Evolutionary conservation across 2,888 invertebrate genomes (phyloP), one percentile per base, ranked within the genome.

Genomic region (Thereva unica): DNA sequence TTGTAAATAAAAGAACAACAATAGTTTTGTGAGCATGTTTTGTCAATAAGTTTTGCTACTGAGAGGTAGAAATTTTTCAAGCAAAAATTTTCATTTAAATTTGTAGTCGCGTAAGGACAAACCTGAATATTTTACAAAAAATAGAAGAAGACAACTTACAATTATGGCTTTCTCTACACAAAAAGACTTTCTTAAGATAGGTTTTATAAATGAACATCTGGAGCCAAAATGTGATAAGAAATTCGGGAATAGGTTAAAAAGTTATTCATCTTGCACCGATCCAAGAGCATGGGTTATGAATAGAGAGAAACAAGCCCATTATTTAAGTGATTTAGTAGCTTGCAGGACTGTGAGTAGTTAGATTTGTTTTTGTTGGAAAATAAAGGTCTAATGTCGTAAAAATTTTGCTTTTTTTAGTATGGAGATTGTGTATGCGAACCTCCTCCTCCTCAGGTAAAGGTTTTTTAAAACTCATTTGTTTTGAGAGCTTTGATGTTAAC

Each of bases 121-220:
- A 23, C 23, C 23, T 23, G 23, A 23, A 23, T 23, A 23, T 23
- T 23, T 23, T 23, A 23, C 23, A 23, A 23, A 23, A 23, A 23
- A 2, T 2, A 23, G 23, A 23, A 23, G 23, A 23, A 1, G 23
- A 23, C 23, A 23, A 23, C 23, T 23, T 23, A 23, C 23, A 23
- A 54, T 47, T 65, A 80, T 80, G 80, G 79, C 80, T 49, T 80
- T 74, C 71, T 78, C 79, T 40, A 80, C 80, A 23, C 80, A 80
- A 71, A 78, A 76, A 67, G 75, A 75, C 47, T 78, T 80, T 67
- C 75, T 79, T 45, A 72, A 78, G 65, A 73, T 79, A 7, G 76
- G 76, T 1, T 79, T 78, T 63, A 72, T 73, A 72, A 78, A 76
- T 67, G 75, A 77, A 56, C 56, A 54, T 0, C 23, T 67, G 4